Evolutionary conservation across 2,113 vertebrate genomes (phyloP).

Genomic region (Neomonachus schauinslandi): DNA sequence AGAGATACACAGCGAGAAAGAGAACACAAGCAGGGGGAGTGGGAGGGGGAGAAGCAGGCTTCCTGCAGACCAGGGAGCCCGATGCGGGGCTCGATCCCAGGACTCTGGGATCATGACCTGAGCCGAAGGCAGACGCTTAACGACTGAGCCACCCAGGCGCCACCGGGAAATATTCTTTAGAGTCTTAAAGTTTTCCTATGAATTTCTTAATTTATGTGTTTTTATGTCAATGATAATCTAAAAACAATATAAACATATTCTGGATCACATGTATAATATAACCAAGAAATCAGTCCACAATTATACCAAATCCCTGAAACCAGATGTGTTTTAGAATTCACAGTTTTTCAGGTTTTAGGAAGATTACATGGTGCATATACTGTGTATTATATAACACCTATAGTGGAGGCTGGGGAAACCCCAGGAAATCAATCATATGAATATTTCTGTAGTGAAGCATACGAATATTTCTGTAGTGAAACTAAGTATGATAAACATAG

Average conservation of each 20-base stretch:
- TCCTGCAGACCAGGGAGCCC: too few species aligned
- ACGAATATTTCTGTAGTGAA: background rate
- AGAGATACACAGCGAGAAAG: too few species aligned
- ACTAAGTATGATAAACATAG: background rate
- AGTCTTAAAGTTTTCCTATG: background rate
- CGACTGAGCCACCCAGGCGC: too few species aligned
- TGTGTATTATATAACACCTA: background rate
- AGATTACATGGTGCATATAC: background rate
- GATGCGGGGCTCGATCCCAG: too few species aligned
- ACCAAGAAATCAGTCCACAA: background rate
- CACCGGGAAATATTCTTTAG: conserved; percentile 40
- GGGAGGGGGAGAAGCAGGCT: too few species aligned
- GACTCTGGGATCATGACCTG: too few species aligned
- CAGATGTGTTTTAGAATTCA: conserved; percentile 25
- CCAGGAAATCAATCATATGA: background rate
- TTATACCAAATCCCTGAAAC: background rate
- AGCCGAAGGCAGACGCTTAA: too few species aligned
- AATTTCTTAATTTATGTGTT: background rate
- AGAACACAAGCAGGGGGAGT: too few species aligned
- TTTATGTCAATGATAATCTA: background rate
- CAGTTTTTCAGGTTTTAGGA: background rate
- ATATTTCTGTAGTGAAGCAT: background rate
- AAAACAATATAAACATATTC: conserved; percentile 32
- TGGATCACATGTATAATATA: conserved; percentile 8
- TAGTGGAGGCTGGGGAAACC: background rate